Percentiles rank a stretch among this genome's conserved stretches.
phyloP scores from a whole-genome alignment of 2,797 vertebrate genomes.

The Amphiprion clarkii region DNA sequence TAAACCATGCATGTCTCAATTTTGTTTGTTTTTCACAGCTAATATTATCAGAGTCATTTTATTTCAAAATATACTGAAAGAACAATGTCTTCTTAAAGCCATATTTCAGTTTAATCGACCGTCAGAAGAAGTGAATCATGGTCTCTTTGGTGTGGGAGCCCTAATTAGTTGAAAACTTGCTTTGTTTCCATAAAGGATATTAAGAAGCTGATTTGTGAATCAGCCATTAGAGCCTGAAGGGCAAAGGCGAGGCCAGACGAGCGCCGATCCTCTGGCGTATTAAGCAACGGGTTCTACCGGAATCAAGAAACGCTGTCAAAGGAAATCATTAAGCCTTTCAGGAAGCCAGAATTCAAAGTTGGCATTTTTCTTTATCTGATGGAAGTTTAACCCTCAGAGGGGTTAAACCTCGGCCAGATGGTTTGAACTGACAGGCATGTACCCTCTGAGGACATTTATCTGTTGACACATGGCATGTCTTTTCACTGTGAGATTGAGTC shows the following conservation, averaged over 20 bases:
- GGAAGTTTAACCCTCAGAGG: conserved; percentile 19
- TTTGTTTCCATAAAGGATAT: conserved; percentile 53
- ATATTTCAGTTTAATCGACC: conserved; percentile 53
- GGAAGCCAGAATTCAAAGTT: conserved; percentile 38
- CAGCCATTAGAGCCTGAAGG: conserved; percentile 51
- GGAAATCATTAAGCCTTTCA: conserved; percentile 54
- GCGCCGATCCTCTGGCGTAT: conserved; percentile 49
- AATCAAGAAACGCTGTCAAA: conserved; percentile 39
- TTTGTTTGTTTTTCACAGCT: conserved; percentile 44
- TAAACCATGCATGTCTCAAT: conserved; percentile 32
- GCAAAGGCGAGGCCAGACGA: conserved; percentile 40
- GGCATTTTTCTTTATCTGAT: conserved; percentile 11
- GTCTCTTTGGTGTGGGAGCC: conserved; percentile 45
- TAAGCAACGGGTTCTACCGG: conserved; percentile 24
- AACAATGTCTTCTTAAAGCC: conserved; percentile 16
- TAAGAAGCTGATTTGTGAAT: conserved; percentile 52
- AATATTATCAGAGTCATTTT: conserved; percentile 27
- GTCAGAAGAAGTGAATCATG: conserved; percentile 36
- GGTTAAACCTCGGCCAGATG: conserved; percentile 37
- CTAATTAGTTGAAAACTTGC: conserved; percentile 66
- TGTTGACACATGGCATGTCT: conserved; percentile 41
- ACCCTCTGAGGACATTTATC: conserved; percentile 40
- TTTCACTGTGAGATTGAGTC: conserved; percentile 38
- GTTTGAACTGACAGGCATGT: conserved; percentile 23
- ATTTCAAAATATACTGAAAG: conserved; percentile 4